These are phyloP conservation scores for Grammomys dolichurus DNA, from an alignment of 2,113 vertebrate genomes.

Conservation along the genomic window DNA sequence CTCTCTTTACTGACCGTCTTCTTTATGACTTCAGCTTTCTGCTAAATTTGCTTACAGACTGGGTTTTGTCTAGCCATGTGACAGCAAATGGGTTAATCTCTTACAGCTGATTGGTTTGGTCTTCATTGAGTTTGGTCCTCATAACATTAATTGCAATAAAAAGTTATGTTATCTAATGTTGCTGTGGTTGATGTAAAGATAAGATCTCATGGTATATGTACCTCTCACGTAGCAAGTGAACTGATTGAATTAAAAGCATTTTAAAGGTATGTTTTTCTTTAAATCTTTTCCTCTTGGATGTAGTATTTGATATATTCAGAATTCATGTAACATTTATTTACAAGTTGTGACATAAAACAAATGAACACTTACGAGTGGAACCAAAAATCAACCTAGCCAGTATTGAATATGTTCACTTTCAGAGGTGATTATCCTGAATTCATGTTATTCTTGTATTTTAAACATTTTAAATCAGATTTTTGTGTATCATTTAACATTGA, in stretches of 20 bases:
- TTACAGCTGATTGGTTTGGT: slow-evolving; percentile 23
- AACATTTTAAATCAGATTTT: slow-evolving; percentile 49
- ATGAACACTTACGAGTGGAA: neutral
- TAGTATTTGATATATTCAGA: slow-evolving; percentile 48
- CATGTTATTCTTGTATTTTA: slow-evolving; percentile 52
- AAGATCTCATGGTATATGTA: slow-evolving; percentile 36
- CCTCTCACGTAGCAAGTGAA: slow-evolving; percentile 29
- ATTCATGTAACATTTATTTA: slow-evolving; percentile 15
- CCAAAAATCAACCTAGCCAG: slow-evolving; percentile 26
- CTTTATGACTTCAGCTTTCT: slow-evolving; percentile 38
- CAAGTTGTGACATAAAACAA: slow-evolving; percentile 53
- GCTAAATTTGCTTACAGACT: slow-evolving; percentile 52
- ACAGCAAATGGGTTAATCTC: slow-evolving; percentile 14
- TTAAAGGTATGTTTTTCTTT: slow-evolving; percentile 40
- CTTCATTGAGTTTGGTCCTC: slow-evolving; percentile 14
- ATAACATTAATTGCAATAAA: slow-evolving; percentile 42
- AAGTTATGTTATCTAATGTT: slow-evolving; percentile 24
- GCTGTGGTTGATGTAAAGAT: slow-evolving; percentile 18
- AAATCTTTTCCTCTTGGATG: slow-evolving; percentile 24
- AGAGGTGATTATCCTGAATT: slow-evolving; percentile 47
- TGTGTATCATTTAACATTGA: slow-evolving; percentile 11
- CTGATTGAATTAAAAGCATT: slow-evolving; percentile 51
- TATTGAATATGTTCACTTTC: slow-evolving; percentile 9
- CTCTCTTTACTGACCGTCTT: slow-evolving; percentile 60
- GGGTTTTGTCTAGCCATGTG: slow-evolving; percentile 37